phyloP scores from a whole-genome alignment of 2,797 vertebrate genomes.

The Adrianichthys oophorus region DNA sequence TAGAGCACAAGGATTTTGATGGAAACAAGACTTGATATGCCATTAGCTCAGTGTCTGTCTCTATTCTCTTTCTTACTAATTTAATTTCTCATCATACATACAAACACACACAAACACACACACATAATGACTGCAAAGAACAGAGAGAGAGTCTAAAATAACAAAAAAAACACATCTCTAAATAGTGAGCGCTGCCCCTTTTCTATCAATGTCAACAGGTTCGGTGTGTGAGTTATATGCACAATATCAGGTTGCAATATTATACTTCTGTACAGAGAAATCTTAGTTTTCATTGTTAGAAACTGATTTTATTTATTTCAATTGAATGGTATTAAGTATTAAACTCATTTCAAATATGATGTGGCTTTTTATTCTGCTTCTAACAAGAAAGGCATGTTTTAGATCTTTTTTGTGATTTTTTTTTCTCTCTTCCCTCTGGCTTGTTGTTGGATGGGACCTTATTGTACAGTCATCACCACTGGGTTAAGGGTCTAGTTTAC shows the following conservation, averaged over 20 bases:
- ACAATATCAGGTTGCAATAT: constrained; percentile 87
- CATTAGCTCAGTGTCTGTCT: constrained; percentile 61
- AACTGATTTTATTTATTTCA: constrained; percentile 71
- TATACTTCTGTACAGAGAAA: constrained; percentile 76
- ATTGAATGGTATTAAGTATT: constrained; percentile 71
- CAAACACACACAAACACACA: constrained; percentile 13
- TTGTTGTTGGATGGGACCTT: constrained; percentile 60
- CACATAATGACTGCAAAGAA: constrained; percentile 54
- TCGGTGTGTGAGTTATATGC: constrained; percentile 79
- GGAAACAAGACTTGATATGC: constrained; percentile 67
- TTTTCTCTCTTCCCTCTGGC: constrained; percentile 27
- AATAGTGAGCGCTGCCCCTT: constrained; percentile 60
- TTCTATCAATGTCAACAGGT: constrained; percentile 54
- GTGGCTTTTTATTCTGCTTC: constrained; percentile 71
- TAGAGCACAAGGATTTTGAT: constrained; percentile 57
- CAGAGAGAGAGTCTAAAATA: constrained; percentile 45
- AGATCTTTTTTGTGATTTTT: constrained; percentile 60
- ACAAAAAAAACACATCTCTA: constrained; percentile 41
- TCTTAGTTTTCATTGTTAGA: constrained; percentile 68
- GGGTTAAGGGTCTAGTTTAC: constrained; percentile 44
- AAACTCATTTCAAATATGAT: constrained; percentile 65
- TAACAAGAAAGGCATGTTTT: constrained; percentile 72
- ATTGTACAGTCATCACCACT: constrained; percentile 63
- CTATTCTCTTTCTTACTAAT: constrained; percentile 49
- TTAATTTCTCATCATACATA: constrained; percentile 24